phyloP scores from a whole-genome alignment of 2,797 vertebrate species.

The Scolopax rusticola region DNA sequence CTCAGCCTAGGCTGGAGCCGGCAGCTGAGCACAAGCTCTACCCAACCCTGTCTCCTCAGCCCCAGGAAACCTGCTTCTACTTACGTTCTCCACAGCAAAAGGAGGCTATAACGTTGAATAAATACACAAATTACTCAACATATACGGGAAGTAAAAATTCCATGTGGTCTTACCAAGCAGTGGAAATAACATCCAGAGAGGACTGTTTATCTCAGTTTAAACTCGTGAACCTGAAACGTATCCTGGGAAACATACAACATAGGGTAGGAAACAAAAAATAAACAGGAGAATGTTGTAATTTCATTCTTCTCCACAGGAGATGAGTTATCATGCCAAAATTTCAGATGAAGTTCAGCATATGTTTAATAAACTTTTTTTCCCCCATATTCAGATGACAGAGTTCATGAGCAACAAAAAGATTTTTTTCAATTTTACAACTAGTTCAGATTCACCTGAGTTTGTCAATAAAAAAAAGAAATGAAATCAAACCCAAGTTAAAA shows the following conservation, averaged over 20 bases:
- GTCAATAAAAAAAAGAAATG: background rate
- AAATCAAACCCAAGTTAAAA: background rate
- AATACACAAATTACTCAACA: background rate
- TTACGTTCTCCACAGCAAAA: background rate
- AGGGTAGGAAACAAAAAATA: conserved; percentile 18
- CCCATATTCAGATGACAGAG: background rate
- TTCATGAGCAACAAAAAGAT: background rate
- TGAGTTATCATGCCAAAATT: background rate
- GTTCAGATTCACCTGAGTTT: background rate
- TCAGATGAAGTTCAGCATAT: background rate
- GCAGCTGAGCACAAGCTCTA: conserved; percentile 9
- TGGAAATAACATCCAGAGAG: background rate
- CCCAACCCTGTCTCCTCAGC: background rate
- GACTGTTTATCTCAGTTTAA: conserved; percentile 1
- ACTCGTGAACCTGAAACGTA: background rate
- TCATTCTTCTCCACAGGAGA: background rate
- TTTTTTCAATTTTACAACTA: background rate
- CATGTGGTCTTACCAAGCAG: background rate
- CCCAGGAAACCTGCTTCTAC: background rate
- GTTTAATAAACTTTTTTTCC: background rate
- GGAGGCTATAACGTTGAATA: background rate
- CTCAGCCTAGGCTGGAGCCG: conserved; percentile 27
- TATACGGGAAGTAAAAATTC: background rate
- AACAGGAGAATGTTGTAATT: background rate
- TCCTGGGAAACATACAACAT: background rate